Percentiles rank a stretch among this genome's conserved stretches.
These are phyloP conservation scores for Oostethus manadensis DNA, from an alignment of 2,113 vertebrate genomes.

Conservation along the genomic window DNA sequence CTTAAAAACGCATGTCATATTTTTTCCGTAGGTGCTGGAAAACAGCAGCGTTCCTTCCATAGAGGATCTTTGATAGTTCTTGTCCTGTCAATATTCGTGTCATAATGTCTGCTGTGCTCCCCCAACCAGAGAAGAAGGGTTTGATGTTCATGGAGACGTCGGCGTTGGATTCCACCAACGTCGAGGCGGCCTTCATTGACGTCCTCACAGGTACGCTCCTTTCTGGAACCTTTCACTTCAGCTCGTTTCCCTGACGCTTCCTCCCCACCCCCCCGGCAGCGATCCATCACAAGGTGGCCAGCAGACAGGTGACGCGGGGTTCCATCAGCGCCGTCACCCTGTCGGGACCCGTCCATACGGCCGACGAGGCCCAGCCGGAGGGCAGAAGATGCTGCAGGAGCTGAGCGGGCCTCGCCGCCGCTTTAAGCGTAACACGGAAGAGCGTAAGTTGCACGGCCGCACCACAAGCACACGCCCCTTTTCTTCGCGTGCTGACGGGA, in stretches of 20 bases:
- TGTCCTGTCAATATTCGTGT: background rate
- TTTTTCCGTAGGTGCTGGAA: no score
- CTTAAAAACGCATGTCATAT: no score
- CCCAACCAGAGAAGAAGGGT: slow-evolving; percentile 81
- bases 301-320: slow-evolving; percentile 78
- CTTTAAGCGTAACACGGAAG: no score
- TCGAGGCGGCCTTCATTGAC: slow-evolving; percentile 91
- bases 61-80: no score
- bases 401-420: background rate
- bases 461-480: no score
- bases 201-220: slow-evolving; percentile 82
- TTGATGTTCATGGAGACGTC: slow-evolving; percentile 95
- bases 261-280: slow-evolving; percentile 57
- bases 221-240: no score
- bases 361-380: slow-evolving; percentile 36
- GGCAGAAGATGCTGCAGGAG: slow-evolving; percentile 62
- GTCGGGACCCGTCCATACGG: slow-evolving; percentile 34
- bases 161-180: slow-evolving; percentile 90
- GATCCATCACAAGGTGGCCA: slow-evolving; percentile 84
- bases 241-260: background rate
- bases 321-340: slow-evolving; percentile 74
- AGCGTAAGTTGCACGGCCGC: no score
- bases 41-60: no score
- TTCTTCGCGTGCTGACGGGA: no score
- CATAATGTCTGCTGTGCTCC: background rate